Evolutionary conservation across 2,888 invertebrate genomes (phyloP).

Genomic region (Aphidius colemani): DNA sequence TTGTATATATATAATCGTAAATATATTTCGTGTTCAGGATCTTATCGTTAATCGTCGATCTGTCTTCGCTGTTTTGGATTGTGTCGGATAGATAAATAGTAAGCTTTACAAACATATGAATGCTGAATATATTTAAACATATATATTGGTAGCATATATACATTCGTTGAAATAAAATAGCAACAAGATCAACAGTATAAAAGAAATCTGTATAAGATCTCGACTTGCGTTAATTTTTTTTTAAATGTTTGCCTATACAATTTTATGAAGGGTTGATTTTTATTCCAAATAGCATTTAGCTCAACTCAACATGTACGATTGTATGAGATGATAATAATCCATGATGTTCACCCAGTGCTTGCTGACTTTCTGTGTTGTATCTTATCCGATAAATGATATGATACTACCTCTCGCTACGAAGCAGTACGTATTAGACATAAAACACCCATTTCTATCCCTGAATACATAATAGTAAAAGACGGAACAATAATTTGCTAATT

Average conservation of each 20-base stretch:
- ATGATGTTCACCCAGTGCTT: constrained; percentile 8
- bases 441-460: constrained; percentile 33
- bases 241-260: background rate
- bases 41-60: constrained; percentile 35
- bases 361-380: constrained; percentile 54
- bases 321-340: constrained; percentile 19
- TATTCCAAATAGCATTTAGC: background rate
- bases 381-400: constrained; percentile 56
- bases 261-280: background rate
- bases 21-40: constrained; percentile 32
- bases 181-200: too few relatives aligned
- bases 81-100: constrained; percentile 16
- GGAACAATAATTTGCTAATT: too few relatives aligned
- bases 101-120: too few relatives aligned
- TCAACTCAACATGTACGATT: constrained; percentile 46
- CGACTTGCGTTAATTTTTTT: background rate
- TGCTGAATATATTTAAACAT: too few relatives aligned
- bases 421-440: background rate
- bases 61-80: constrained; percentile 28
- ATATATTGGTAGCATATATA: too few relatives aligned
- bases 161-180: too few relatives aligned
- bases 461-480: constrained; percentile 8
- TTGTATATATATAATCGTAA: constrained; percentile 30
- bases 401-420: constrained; percentile 3
- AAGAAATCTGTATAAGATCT: too few relatives aligned